These are phyloP conservation scores for Taphrorychus bicolor DNA, from an alignment of 2,888 invertebrate species.

Conservation along the genomic window DNA sequence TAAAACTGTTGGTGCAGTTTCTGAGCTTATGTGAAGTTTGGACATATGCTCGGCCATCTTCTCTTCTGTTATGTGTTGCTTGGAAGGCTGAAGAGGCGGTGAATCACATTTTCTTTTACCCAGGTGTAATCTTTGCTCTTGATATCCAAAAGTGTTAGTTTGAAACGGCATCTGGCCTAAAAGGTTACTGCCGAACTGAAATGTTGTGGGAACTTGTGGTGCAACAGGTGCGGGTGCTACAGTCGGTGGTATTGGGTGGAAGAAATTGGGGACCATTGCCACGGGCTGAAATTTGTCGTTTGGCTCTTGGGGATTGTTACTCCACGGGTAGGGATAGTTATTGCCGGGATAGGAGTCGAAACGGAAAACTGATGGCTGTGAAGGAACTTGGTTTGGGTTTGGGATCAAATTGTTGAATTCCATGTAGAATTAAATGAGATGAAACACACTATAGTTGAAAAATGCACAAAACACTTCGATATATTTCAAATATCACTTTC, in stretches of 20 bases:
- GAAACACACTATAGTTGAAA: no score
- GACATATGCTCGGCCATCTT: slow-evolving; percentile 83
- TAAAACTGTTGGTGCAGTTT: slow-evolving; percentile 50
- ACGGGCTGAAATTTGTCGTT: background rate
- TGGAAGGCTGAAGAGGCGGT: slow-evolving; percentile 60
- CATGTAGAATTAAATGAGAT: no score
- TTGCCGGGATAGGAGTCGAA: slow-evolving; percentile 51
- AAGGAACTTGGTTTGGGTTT: slow-evolving; percentile 54
- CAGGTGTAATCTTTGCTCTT: slow-evolving; percentile 38
- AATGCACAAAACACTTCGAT: no score
- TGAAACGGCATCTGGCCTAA: slow-evolving; percentile 49
- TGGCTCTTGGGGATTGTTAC: background rate
- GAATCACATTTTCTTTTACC: slow-evolving; percentile 57
- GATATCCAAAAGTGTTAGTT: slow-evolving; percentile 34
- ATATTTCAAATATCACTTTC: no score
- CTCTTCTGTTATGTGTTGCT: slow-evolving; percentile 83
- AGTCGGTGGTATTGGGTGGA: slow-evolving; percentile 7
- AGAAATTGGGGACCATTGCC: slow-evolving; percentile 6
- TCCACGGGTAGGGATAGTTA: slow-evolving; percentile 39
- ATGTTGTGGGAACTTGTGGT: slow-evolving; percentile 23
- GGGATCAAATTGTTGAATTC: slow-evolving; percentile 51
- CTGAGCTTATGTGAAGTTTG: slow-evolving; percentile 72
- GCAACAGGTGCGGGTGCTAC: slow-evolving; percentile 9
- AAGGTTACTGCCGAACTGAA: slow-evolving; percentile 23
- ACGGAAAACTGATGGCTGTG: slow-evolving; percentile 52